A percentile compares a stretch with the other conserved stretches of the same genome.
Evolutionary conservation across 2,888 invertebrate species (phyloP).

Genomic region (Torymus aiolomorphi): DNA sequence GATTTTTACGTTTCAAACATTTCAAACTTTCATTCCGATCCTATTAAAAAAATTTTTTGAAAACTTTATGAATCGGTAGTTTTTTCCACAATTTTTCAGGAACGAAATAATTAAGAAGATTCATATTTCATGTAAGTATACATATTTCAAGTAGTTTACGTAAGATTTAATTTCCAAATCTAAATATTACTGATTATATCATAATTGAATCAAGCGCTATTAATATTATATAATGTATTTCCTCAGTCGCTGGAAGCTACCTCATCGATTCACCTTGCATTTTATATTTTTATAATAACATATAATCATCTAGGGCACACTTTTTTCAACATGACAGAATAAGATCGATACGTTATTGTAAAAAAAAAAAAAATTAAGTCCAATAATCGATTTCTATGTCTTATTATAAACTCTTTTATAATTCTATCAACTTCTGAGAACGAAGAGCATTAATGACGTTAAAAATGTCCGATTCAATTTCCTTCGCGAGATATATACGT

Average conservation of each 20-base stretch:
- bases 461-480: background rate
- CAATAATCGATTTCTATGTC: slow-evolving; percentile 1
- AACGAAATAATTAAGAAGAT: too few species aligned
- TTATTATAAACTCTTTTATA: background rate
- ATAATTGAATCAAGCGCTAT: background rate
- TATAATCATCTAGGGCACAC: slow-evolving; percentile 12
- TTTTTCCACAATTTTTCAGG: too few species aligned
- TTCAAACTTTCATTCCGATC: too few species aligned
- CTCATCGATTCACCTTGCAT: slow-evolving; percentile 1
- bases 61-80: too few species aligned
- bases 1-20: too few species aligned
- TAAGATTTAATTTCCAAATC: too few species aligned
- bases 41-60: too few species aligned
- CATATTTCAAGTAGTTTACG: too few species aligned
- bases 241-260: background rate
- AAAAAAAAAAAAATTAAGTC: background rate
- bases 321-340: background rate
- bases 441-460: background rate
- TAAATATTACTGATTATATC: background rate
- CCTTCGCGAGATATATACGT: background rate
- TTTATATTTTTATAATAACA: slow-evolving; percentile 16
- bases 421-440: background rate
- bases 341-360: background rate
- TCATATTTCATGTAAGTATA: too few species aligned
- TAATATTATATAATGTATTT: slow-evolving; percentile 6